Evolutionary conservation across 1,140 invertebrate genomes (phyloP).

Genomic region (Batillaria attramentaria): DNA sequence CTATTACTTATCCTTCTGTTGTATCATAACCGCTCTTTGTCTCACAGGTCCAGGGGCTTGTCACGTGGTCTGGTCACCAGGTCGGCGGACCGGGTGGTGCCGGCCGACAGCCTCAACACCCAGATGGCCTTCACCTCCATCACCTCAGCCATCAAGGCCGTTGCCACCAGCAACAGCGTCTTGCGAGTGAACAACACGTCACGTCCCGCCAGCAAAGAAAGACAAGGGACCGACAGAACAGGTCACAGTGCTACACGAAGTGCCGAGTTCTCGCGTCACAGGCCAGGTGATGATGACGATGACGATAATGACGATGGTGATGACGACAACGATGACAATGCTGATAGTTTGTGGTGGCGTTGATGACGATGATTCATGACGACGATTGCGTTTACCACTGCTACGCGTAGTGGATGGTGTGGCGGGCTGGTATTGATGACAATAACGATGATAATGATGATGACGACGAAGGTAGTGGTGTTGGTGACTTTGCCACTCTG

Average conservation of each 20-base stretch:
- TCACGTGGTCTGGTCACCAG: background rate
- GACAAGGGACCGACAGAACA: background rate
- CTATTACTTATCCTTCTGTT: background rate
- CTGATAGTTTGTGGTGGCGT: too few species aligned
- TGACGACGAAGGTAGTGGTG: too few species aligned
- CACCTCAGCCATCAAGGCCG: background rate
- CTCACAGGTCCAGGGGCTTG: background rate
- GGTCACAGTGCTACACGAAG: background rate
- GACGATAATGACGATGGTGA: too few species aligned
- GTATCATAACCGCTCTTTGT: background rate
- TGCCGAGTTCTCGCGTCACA: background rate
- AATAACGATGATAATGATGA: too few species aligned
- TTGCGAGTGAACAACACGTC: background rate
- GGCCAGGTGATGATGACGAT: background rate
- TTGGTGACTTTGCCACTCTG: too few species aligned
- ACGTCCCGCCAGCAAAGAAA: background rate
- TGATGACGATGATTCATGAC: too few species aligned
- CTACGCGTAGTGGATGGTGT: too few species aligned
- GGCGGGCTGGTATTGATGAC: too few species aligned
- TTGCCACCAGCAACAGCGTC: background rate
- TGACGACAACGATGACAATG: background rate
- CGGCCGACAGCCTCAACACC: constrained; percentile 1
- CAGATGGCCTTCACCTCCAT: background rate
- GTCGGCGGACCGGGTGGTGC: constrained; percentile 19
- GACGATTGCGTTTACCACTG: too few species aligned